A percentile compares a stretch with the other conserved stretches of the same genome.
Conservation (phyloP, 2,888 invertebrate species). For the Hydraecia micacea region DNA sequence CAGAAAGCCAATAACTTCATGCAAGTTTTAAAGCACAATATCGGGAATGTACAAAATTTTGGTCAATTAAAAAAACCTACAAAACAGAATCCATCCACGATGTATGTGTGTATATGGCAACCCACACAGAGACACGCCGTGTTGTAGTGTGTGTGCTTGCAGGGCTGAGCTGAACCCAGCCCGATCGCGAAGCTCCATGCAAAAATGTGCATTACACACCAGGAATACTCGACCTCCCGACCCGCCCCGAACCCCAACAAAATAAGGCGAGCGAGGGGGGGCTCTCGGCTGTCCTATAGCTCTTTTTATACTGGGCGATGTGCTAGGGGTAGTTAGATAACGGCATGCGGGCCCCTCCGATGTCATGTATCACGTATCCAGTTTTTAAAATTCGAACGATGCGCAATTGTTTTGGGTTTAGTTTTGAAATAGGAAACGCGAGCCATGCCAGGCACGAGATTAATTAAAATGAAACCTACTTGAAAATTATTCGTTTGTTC, state of each 20-base stretch:
- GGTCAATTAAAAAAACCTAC: slow-evolving; percentile 63
- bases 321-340: slow-evolving; percentile 81
- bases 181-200: slow-evolving; percentile 86
- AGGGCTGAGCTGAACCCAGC: slow-evolving; percentile 82
- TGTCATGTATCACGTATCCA: slow-evolving; percentile 85
- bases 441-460: slow-evolving; percentile 24
- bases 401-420: slow-evolving; percentile 72
- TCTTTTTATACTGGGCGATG: slow-evolving; percentile 78
- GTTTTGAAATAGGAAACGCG: slow-evolving; percentile 59
- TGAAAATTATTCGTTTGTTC: slow-evolving; percentile 55
- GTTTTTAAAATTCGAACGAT: slow-evolving; percentile 76
- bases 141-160: slow-evolving; percentile 77
- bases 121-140: slow-evolving; percentile 29
- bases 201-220: slow-evolving; percentile 87
- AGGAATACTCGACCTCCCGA: slow-evolving; percentile 79
- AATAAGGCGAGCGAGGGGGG: slow-evolving; percentile 76
- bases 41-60: slow-evolving; percentile 51
- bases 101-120: slow-evolving; percentile 53
- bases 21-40: slow-evolving; percentile 35
- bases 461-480: slow-evolving; percentile 59
- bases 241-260: slow-evolving; percentile 72
- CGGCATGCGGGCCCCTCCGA: slow-evolving; percentile 81
- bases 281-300: slow-evolving; percentile 75
- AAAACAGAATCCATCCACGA: slow-evolving; percentile 50
- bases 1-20: slow-evolving; percentile 11